These are phyloP conservation scores for Xestia rhomboidea DNA, from an alignment of 2,888 invertebrate genomes.

Conservation along the genomic window DNA sequence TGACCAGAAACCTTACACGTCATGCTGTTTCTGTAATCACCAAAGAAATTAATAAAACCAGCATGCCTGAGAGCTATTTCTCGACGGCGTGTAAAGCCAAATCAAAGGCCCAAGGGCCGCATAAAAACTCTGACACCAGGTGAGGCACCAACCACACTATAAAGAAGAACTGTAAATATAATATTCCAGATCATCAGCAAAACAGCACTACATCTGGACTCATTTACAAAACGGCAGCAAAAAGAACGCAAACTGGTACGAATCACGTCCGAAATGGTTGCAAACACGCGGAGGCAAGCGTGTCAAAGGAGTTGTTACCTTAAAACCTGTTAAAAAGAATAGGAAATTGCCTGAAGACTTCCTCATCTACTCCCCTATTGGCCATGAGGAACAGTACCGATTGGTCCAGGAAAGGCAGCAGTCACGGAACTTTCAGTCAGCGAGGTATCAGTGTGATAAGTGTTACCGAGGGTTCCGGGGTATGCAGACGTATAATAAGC, in stretches of 20 bases:
- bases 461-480: conserved; percentile 84
- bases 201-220: conserved; percentile 81
- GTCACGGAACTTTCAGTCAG: conserved; percentile 81
- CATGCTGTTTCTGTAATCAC: neutral
- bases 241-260: conserved; percentile 75
- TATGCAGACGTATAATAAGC: conserved; percentile 78
- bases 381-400: conserved; percentile 82
- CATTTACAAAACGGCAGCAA: conserved; percentile 78
- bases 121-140: too few species aligned
- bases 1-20: too few species aligned
- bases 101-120: too few species aligned
- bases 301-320: conserved; percentile 66
- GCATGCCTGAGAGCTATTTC: too few species aligned
- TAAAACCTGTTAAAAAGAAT: conserved; percentile 71
- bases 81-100: too few species aligned
- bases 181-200: conserved; percentile 79
- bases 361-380: conserved; percentile 76
- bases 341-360: conserved; percentile 79
- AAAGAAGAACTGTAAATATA: neutral
- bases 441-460: conserved; percentile 80
- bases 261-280: conserved; percentile 77
- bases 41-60: neutral
- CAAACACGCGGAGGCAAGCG: conserved; percentile 72
- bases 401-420: conserved; percentile 77
- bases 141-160: too few species aligned